Evolutionary conservation across 35 echinoderm and acorn worm genomes (phyloP).

Genomic region (Ophioderma brevispina): DNA sequence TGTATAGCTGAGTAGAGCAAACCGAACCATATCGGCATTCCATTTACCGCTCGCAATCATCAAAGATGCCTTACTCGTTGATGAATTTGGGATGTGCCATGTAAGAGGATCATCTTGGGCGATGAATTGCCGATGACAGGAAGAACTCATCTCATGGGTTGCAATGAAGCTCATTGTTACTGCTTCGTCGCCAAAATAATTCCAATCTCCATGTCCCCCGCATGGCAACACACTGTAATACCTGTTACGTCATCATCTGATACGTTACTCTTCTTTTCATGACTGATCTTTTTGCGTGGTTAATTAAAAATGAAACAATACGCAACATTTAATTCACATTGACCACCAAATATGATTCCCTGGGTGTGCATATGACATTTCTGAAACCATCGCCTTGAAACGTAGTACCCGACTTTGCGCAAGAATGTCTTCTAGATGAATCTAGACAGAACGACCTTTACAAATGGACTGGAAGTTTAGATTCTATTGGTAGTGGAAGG

Average conservation of each 20-base stretch:
- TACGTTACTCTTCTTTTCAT: too few relatives aligned
- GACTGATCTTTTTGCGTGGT: background rate
- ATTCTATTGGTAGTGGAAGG: conserved; percentile 68
- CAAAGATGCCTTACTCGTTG: background rate
- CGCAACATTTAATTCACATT: conserved; percentile 52
- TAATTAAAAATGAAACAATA: conserved; percentile 35
- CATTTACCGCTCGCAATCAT: too few relatives aligned
- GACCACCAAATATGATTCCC: conserved; percentile 64
- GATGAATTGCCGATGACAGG: background rate
- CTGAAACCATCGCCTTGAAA: background rate
- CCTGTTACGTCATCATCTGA: too few relatives aligned
- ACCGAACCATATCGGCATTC: background rate
- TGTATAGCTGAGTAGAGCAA: background rate
- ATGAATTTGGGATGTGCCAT: background rate
- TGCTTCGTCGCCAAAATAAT: background rate
- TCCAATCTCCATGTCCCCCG: background rate
- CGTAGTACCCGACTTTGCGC: background rate
- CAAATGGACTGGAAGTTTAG: conserved; percentile 63
- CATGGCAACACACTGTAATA: too few relatives aligned
- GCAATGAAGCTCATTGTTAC: background rate
- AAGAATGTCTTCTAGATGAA: background rate
- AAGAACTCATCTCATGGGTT: background rate
- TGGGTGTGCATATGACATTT: background rate
- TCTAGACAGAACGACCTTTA: conserved; percentile 57
- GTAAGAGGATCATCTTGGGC: background rate